These are phyloP conservation scores for Vulpes lagopus DNA, from an alignment of 2,113 vertebrate species.

Conservation along the genomic window DNA sequence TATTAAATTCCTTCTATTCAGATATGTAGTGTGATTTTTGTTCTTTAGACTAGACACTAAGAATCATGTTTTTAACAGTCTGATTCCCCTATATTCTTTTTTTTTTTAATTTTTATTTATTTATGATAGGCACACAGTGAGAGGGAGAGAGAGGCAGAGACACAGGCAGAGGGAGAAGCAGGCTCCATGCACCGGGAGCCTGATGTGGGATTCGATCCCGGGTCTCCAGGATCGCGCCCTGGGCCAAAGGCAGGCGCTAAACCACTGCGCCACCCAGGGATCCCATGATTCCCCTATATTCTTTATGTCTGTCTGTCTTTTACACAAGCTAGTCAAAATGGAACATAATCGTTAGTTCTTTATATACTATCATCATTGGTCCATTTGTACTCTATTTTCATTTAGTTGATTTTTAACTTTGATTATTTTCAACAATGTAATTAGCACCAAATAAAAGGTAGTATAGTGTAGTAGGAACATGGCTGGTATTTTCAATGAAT, in stretches of 20 bases:
- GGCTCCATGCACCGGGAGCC: too few species aligned
- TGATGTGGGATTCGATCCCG: too few species aligned
- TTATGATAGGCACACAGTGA: too few species aligned
- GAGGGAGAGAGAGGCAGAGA: too few species aligned
- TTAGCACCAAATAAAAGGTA: background rate
- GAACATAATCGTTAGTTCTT: background rate
- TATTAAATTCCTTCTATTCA: background rate
- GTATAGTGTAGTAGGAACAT: background rate
- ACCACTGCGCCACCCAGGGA: too few species aligned
- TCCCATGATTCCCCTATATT: background rate
- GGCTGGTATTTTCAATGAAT: background rate
- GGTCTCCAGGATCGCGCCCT: too few species aligned
- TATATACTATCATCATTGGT: background rate
- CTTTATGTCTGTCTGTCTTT: background rate
- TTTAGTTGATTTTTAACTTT: slow-evolving; percentile 15
- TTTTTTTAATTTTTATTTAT: too few species aligned
- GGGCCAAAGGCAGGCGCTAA: too few species aligned
- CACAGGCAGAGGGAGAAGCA: too few species aligned
- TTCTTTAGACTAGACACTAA: background rate
- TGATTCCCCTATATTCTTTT: background rate
- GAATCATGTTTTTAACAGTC: background rate
- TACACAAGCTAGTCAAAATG: background rate
- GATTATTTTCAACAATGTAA: background rate
- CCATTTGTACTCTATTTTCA: background rate
- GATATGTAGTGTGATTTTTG: background rate